Percentiles rank a stretch among this genome's conserved stretches.
Conservation (phyloP, 2,113 vertebrate genomes). For the Sitta europaea region DNA sequence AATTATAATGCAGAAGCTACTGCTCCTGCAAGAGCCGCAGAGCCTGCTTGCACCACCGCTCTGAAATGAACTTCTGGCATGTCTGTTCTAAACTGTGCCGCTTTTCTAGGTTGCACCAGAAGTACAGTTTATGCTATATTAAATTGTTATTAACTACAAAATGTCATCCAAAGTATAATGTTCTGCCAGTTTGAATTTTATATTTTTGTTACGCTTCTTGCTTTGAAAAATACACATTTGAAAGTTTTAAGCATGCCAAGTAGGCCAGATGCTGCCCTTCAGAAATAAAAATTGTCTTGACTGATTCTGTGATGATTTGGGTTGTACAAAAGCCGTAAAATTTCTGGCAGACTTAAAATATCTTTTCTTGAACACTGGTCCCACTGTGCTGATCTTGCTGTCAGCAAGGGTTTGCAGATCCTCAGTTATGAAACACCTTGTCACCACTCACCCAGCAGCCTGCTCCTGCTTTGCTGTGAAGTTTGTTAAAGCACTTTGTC, state of each 20-base stretch:
- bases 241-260: not conserved
- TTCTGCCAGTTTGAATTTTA: not conserved
- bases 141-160: conserved; percentile 11
- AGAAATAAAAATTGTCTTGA: conserved; percentile 42
- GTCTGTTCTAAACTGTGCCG: not conserved
- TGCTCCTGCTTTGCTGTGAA: not conserved
- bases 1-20: not conserved
- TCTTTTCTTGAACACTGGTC: conserved; percentile 26
- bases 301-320: not conserved
- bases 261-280: conserved; percentile 55
- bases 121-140: not conserved
- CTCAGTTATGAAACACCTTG: conserved; percentile 52
- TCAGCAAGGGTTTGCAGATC: conserved; percentile 22
- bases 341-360: conserved; percentile 51
- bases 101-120: conserved; percentile 9
- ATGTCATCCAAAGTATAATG: not conserved
- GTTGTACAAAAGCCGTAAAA: not conserved
- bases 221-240: conserved; percentile 13
- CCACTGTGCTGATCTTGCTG: conserved; percentile 39
- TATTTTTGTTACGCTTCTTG: conserved; percentile 19
- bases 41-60: not conserved
- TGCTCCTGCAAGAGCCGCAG: not conserved
- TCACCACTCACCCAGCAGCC: conserved; percentile 16
- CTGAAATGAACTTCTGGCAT: not conserved
- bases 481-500: not conserved